Percentiles rank a stretch among this genome's conserved stretches.
Evolutionary conservation across 2,113 vertebrate species (phyloP).

Genomic region (Cyprinodon tularosa): DNA sequence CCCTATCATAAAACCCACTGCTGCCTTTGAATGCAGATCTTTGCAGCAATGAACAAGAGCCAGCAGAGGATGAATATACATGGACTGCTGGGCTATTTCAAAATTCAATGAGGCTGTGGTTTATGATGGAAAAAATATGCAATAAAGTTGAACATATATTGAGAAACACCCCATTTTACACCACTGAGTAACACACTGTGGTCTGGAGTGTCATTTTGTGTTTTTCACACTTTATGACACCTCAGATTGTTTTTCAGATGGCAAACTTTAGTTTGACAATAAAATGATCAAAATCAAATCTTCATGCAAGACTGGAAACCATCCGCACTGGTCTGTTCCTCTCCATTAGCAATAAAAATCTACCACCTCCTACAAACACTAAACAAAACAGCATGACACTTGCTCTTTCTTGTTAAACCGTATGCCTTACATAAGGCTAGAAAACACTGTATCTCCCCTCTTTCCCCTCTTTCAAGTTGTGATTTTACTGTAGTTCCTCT

Average conservation of each 20-base stretch:
- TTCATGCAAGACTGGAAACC: not conserved
- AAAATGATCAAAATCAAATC: not conserved
- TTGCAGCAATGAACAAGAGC: not conserved
- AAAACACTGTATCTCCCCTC: not conserved
- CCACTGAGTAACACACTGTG: not conserved
- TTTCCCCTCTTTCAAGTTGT: not conserved
- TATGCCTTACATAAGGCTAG: not conserved
- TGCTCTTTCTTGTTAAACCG: not conserved
- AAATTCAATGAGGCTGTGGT: not conserved
- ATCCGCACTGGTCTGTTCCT: not conserved
- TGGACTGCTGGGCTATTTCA: not conserved
- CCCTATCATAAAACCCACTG: conserved; percentile 10
- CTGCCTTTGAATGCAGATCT: conserved; percentile 25
- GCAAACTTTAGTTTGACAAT: not conserved
- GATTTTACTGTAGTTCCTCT: not conserved
- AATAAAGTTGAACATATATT: not conserved
- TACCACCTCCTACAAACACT: not conserved
- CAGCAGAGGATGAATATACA: not conserved
- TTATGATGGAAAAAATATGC: not conserved
- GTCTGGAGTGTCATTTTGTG: not conserved
- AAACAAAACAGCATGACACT: not conserved
- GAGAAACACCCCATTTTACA: not conserved
- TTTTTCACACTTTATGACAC: not conserved
- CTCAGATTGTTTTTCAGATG: not conserved
- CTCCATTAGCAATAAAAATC: not conserved